Base-by-base conservation (phyloP, 2,888 invertebrate species). In the Frankliniella intonsa region DNA sequence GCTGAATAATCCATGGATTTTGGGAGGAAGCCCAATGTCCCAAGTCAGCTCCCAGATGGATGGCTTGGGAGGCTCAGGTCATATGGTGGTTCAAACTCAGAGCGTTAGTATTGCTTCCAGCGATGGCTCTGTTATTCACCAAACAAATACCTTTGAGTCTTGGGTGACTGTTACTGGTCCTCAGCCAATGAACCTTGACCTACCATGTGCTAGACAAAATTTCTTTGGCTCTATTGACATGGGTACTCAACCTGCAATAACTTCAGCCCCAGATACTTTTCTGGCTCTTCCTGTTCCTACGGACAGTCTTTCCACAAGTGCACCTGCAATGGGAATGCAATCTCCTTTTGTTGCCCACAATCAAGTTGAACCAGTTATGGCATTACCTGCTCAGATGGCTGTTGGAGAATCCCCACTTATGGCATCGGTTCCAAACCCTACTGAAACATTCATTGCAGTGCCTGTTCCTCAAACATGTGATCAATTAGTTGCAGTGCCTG, bases 1-100 rank as follows among this genome's bases (percentile, higher is more conserved):
- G 69, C 69, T 76, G 25, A 76, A 76, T 25, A 76, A 76, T 76
- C 69, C 69, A 76, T 76, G 69, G 69, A 76, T 76, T 76, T 11
- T 76, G 69, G 69, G 69, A 76, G 69, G 69, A 25, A 22, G 25
- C 69, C 69, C 69, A 12, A 76, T 76, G 69, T 25, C 22, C 25
- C 69, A 76, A 25, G 25, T 76, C 22, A 76, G 25, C 69, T 25
- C 22, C 69, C 69, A 76, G 12, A 22, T 76, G 22, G 69, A 76
- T 76, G 69, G 69, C 25, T 76, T 76, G 25, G 69, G 69, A 25
- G 69, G 69, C 12, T 76, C 69, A 8, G 69, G 69, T 76, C 69
- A 76, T 22, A 76, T 76, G 69, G 69, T 76, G 69, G 69, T 76
- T n/a, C 69, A 76, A 25, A 76, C 69, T 12, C 69, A 76, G 12